Percentiles rank a stretch among this genome's conserved stretches.
phyloP scores from a whole-genome alignment of 2,113 vertebrate genomes.

The Heterocephalus glaber region DNA sequence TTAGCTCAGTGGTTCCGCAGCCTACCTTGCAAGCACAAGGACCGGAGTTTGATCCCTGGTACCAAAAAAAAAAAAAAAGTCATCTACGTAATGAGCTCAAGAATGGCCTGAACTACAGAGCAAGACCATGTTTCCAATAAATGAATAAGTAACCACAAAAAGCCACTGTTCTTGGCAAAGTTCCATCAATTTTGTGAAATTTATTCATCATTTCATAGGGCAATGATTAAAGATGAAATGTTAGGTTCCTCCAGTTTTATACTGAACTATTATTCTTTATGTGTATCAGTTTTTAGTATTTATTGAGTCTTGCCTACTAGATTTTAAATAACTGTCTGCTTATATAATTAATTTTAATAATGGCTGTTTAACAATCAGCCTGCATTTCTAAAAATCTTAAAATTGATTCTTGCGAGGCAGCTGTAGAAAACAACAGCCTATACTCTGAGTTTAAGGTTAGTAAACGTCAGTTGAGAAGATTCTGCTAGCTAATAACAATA shows the following conservation, averaged over 20 bases:
- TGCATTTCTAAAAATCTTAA: not conserved
- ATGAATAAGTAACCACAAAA: not conserved
- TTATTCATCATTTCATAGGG: not conserved
- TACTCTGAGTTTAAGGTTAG: not conserved
- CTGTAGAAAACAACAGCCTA: not conserved
- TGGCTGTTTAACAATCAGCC: not conserved
- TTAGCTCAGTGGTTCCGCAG: no score
- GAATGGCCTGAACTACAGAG: no score
- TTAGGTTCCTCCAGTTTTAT: conserved; percentile 6
- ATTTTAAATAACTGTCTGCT: conserved; percentile 22
- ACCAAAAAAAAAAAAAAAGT: no score
- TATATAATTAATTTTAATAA: conserved; percentile 5
- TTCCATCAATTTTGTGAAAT: not conserved
- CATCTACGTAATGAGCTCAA: no score
- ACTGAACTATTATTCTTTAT: not conserved
- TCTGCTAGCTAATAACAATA: not conserved
- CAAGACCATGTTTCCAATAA: no score
- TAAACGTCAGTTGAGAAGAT: not conserved
- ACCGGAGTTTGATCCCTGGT: no score
- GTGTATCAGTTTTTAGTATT: not conserved
- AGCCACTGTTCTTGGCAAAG: not conserved
- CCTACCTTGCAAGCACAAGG: no score
- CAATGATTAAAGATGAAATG: not conserved
- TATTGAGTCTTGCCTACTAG: not conserved
- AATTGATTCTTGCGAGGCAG: not conserved